Evolutionary conservation across 2,797 vertebrate genomes (phyloP).

Genomic region (Sebastes matsubarae): DNA sequence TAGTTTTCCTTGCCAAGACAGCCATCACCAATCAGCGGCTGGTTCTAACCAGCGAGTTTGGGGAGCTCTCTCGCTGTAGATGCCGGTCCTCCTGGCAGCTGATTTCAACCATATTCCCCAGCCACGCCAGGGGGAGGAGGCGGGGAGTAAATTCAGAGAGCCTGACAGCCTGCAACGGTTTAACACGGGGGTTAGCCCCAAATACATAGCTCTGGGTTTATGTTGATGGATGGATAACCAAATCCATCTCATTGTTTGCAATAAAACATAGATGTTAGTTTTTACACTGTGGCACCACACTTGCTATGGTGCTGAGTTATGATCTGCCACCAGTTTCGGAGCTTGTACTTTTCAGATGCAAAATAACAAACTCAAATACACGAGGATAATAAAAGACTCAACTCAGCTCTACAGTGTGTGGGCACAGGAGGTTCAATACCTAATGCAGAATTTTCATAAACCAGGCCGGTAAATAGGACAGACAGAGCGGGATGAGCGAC

Average conservation of each 20-base stretch:
- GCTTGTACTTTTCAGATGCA: constrained; percentile 29
- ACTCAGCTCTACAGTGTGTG: constrained; percentile 32
- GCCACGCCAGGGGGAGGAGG: constrained; percentile 56
- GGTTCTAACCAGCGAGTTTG: constrained; percentile 69
- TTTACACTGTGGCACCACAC: constrained; percentile 63
- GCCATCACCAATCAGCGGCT: constrained; percentile 81
- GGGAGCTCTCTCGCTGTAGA: constrained; percentile 58
- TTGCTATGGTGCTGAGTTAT: constrained; percentile 47
- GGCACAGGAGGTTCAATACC: constrained; percentile 43
- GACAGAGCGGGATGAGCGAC: constrained; percentile 47
- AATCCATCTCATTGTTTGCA: constrained; percentile 74
- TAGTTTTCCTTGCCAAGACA: constrained; percentile 87
- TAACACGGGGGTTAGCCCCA: constrained; percentile 66
- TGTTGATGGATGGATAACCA: constrained; percentile 80
- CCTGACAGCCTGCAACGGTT: constrained; percentile 70
- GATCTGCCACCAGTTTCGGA: constrained; percentile 33
- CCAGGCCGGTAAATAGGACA: constrained; percentile 35
- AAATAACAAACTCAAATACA: constrained; percentile 40
- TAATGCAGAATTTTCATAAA: constrained; percentile 45
- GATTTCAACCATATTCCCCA: constrained; percentile 65
- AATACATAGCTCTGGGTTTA: constrained; percentile 60
- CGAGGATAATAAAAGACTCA: constrained; percentile 41
- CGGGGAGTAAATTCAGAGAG: constrained; percentile 64
- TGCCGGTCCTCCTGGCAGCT: constrained; percentile 65
- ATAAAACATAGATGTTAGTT: constrained; percentile 74